Conservation (phyloP, 2,888 invertebrate genomes). For the Pinctada fucata region DNA sequence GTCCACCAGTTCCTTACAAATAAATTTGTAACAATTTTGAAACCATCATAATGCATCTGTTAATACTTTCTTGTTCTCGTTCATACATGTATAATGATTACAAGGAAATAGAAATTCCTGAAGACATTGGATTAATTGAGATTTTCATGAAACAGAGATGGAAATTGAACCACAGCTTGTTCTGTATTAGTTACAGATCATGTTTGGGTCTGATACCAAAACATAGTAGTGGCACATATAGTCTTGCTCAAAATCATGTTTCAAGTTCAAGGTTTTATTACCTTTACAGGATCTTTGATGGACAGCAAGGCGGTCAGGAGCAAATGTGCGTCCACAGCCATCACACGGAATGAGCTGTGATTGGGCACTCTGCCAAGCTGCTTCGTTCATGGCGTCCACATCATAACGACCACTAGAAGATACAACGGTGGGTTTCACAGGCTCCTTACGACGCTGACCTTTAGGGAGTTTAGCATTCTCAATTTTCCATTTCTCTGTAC, state of each 20-base stretch:
- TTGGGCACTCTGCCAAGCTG: conserved; percentile 81
- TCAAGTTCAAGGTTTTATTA: background rate
- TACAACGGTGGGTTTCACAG: conserved; percentile 80
- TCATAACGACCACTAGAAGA: conserved; percentile 59
- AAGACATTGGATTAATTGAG: too few species aligned
- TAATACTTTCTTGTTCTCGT: too few species aligned
- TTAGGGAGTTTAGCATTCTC: conserved; percentile 81
- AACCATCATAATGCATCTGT: too few species aligned
- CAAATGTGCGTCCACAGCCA: conserved; percentile 83
- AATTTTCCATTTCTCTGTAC: conserved; percentile 80
- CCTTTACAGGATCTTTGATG: conserved; percentile 81
- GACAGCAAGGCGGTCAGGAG: conserved; percentile 82
- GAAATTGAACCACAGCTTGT: too few species aligned
- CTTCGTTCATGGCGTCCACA: conserved; percentile 79
- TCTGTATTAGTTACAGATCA: too few species aligned
- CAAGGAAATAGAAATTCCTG: too few species aligned
- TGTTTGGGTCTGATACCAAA: too few species aligned
- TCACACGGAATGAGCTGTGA: conserved; percentile 81
- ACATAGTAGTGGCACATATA: too few species aligned
- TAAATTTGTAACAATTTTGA: too few species aligned
- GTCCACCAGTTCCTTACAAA: conserved; percentile 37
- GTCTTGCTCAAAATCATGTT: too few species aligned
- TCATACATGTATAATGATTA: too few species aligned
- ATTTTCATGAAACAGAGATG: too few species aligned
- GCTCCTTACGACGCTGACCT: conserved; percentile 79